Evolutionary conservation across 2,888 invertebrate species (phyloP).

Genomic region (Epistrophe eligans): DNA sequence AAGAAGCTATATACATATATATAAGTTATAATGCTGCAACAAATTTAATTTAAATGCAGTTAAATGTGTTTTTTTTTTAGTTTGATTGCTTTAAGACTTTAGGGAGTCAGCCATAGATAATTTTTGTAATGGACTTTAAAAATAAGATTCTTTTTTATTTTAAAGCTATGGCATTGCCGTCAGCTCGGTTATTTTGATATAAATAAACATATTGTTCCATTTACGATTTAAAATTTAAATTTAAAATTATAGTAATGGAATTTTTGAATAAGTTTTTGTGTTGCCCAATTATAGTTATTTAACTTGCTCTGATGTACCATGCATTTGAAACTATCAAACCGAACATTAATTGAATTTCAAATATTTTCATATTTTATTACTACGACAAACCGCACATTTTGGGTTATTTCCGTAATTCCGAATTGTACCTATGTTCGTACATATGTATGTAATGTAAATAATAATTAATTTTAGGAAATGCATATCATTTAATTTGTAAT

Average conservation of each 20-base stretch:
- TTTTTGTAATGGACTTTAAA: no score
- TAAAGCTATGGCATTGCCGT: no score
- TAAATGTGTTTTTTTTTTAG: neutral
- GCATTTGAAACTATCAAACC: neutral
- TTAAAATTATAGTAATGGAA: no score
- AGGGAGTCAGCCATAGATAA: neutral
- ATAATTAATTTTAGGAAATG: constrained; percentile 5
- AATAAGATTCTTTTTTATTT: no score
- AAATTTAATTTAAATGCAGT: constrained; percentile 42
- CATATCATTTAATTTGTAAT: neutral
- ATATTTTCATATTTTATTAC: neutral
- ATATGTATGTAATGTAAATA: neutral
- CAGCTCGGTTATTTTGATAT: no score
- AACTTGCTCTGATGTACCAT: neutral
- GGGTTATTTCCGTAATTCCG: neutral
- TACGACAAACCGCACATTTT: neutral
- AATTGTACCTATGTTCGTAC: no score
- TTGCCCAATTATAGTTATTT: neutral
- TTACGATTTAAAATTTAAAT: no score
- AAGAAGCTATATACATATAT: neutral
- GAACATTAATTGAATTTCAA: neutral
- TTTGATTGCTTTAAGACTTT: neutral
- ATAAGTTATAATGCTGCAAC: constrained; percentile 19
- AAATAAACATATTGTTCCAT: no score
- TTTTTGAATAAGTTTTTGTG: neutral